These are phyloP conservation scores for Centropus bengalensis DNA, from an alignment of 2,113 vertebrate genomes.

Conservation along the genomic window DNA sequence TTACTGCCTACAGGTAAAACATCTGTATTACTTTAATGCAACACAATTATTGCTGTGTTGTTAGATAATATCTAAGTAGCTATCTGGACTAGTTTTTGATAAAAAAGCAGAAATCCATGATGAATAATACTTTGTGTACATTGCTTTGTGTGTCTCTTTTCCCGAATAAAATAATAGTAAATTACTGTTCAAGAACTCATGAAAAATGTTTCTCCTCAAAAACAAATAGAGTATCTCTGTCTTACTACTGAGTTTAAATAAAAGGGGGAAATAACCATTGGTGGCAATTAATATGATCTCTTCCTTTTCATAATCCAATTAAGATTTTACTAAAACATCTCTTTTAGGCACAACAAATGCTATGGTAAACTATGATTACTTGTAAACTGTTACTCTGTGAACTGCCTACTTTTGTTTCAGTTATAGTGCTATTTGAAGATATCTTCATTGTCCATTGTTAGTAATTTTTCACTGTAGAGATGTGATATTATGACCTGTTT, in stretches of 20 bases:
- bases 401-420: neutral
- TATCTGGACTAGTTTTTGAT: constrained; percentile 24
- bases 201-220: neutral
- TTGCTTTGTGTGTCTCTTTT: neutral
- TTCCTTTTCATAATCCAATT: neutral
- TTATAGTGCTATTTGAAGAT: neutral
- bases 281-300: neutral
- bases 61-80: constrained; percentile 16
- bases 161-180: constrained; percentile 14
- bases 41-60: constrained; percentile 16
- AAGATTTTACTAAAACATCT: neutral
- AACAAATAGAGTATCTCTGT: neutral
- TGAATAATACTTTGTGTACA: neutral
- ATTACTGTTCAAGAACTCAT: constrained; percentile 14
- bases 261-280: neutral
- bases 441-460: neutral
- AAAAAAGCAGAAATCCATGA: neutral
- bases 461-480: neutral
- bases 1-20: constrained; percentile 8
- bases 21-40: constrained; percentile 34
- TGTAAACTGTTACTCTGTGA: neutral
- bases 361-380: neutral
- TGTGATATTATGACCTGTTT: neutral
- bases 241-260: neutral
- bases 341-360: neutral